These are phyloP conservation scores for Cyanoderma ruficeps DNA, from an alignment of 2,113 vertebrate genomes.

Conservation along the genomic window DNA sequence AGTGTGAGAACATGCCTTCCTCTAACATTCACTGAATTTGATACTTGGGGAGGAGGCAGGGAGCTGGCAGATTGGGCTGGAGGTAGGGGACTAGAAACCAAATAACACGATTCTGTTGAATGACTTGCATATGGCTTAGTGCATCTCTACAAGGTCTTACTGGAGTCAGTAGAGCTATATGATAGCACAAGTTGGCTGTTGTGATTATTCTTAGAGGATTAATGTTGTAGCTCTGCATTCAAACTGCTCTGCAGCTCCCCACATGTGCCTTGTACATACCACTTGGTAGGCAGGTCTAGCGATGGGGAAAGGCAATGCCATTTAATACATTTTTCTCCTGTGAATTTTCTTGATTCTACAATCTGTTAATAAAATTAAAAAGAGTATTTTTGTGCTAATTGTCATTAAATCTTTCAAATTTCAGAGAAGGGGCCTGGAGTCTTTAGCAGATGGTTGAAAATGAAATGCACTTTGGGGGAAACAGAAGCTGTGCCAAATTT, in stretches of 20 bases:
- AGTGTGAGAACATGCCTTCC: neutral
- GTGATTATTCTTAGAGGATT: neutral
- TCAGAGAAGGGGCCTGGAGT: constrained; percentile 4
- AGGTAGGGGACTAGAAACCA: neutral
- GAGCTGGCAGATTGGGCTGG: neutral
- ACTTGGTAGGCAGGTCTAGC: constrained; percentile 15
- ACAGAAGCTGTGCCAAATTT: constrained; percentile 36
- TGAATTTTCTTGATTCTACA: constrained; percentile 26
- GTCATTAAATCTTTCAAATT: constrained; percentile 39
- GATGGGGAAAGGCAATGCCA: neutral
- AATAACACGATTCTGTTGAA: neutral
- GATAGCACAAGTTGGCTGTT: neutral
- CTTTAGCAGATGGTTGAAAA: constrained; percentile 65
- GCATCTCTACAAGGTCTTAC: neutral
- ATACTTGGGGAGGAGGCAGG: neutral
- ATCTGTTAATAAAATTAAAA: constrained; percentile 53
- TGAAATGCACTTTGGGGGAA: constrained; percentile 20
- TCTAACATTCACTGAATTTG: neutral
- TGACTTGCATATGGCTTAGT: neutral
- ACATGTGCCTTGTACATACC: neutral
- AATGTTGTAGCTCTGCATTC: neutral
- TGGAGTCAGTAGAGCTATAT: neutral
- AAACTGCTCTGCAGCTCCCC: neutral
- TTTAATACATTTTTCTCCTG: neutral
- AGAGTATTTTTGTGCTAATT: constrained; percentile 53